A percentile compares a stretch with the other conserved stretches of the same genome.
Evolutionary conservation across 2,888 invertebrate genomes (phyloP).

Genomic region (Ryuthela nishihirai): DNA sequence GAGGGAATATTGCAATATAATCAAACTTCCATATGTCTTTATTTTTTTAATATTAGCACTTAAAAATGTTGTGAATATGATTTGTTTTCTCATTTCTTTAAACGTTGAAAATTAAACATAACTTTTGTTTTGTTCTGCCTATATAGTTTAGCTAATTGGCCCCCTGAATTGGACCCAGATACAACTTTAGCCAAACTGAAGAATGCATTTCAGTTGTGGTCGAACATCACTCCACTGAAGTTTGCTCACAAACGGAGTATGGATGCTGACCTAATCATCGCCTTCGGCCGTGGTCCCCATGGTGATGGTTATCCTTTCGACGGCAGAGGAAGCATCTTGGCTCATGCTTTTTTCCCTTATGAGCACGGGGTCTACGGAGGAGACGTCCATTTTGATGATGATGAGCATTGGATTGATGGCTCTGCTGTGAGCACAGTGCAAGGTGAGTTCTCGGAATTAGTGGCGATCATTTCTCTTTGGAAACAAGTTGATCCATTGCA

Average conservation of each 20-base stretch:
- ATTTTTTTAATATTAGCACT: too few relatives aligned
- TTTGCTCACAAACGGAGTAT: conserved; percentile 52
- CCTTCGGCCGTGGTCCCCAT: conserved; percentile 66
- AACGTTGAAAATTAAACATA: not conserved
- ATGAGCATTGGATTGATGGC: conserved; percentile 66
- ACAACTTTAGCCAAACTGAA: conserved; percentile 59
- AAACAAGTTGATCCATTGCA: too few relatives aligned
- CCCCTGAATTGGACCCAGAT: conserved; percentile 59
- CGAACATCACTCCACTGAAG: conserved; percentile 60
- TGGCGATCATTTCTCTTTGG: too few relatives aligned
- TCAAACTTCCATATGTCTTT: too few relatives aligned
- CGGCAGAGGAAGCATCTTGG: conserved; percentile 68
- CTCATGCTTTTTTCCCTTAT: conserved; percentile 73
- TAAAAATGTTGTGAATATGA: not conserved
- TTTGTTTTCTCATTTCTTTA: not conserved
- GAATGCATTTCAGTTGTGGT: conserved; percentile 65
- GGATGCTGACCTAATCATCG: conserved; percentile 68
- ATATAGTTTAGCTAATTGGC: conserved; percentile 65
- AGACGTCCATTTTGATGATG: conserved; percentile 75
- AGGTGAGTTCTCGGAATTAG: too few relatives aligned
- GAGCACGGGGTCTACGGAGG: conserved; percentile 64
- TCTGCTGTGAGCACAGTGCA: too few relatives aligned
- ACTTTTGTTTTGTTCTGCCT: conserved; percentile 30
- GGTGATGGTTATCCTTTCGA: conserved; percentile 74
- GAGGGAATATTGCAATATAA: not conserved